Conservation (phyloP, 2,113 vertebrate genomes). For the Circaetus cinerascens region DNA sequence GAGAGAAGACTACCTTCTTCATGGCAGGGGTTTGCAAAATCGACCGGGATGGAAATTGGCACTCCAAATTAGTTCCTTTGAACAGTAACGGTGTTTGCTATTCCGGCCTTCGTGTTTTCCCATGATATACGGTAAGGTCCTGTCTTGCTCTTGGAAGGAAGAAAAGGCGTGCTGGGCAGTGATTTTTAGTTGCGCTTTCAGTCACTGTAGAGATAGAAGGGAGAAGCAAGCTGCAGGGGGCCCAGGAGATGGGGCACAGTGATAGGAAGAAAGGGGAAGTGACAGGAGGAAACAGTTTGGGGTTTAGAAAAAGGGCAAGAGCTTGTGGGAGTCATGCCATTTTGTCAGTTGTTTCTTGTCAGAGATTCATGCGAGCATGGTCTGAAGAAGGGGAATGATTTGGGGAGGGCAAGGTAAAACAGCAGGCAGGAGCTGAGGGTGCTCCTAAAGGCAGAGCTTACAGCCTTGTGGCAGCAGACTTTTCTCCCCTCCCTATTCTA, state of each 20-base stretch:
- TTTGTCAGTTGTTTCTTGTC: neutral
- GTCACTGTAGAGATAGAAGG: neutral
- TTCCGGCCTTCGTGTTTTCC: neutral
- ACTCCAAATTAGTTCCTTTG: neutral
- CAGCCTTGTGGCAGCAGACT: neutral
- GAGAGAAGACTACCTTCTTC: neutral
- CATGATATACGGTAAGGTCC: neutral
- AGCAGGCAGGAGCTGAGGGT: neutral
- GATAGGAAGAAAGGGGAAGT: neutral
- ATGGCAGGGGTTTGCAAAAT: neutral
- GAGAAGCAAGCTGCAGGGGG: neutral
- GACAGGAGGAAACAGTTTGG: neutral
- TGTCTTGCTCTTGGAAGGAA: neutral
- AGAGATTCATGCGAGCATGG: neutral
- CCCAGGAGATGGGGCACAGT: accelerated
- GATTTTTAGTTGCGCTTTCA: neutral
- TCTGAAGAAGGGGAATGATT: neutral
- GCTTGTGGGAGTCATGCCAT: accelerated
- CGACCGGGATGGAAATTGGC: neutral
- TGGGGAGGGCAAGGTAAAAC: neutral
- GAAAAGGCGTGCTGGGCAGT: neutral
- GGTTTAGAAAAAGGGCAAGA: neutral
- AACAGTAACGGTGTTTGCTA: neutral
- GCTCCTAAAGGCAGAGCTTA: neutral
- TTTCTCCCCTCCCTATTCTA: neutral